A percentile compares a stretch with the other conserved stretches of the same genome.
phyloP scores from a whole-genome alignment of 2,888 invertebrate species.

The Bruchidius siliquastri region DNA sequence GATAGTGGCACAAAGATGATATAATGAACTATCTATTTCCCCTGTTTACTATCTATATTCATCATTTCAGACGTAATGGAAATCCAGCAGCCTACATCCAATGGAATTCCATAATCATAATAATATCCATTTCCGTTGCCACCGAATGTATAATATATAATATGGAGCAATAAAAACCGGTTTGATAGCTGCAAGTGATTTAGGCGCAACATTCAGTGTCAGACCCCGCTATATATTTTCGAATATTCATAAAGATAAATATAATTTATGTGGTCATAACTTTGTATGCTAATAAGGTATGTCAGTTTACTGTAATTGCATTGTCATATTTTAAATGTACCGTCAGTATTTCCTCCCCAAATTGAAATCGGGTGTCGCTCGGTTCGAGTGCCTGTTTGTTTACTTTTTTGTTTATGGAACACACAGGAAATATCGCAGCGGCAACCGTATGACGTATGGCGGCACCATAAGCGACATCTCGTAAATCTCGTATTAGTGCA shows the following conservation, averaged over 20 bases:
- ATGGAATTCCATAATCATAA: background rate
- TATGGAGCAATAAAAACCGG: conserved; percentile 17
- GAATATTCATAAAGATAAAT: conserved; percentile 41
- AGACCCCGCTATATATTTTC: conserved; percentile 37
- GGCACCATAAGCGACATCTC: background rate
- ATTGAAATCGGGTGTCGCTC: conserved; percentile 9
- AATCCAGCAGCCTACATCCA: background rate
- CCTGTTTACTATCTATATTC: too few species aligned
- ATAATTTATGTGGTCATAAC: conserved; percentile 39
- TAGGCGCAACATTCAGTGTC: conserved; percentile 34
- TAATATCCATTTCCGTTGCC: conserved; percentile 10
- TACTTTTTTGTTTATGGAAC: background rate
- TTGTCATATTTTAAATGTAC: conserved; percentile 31
- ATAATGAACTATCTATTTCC: too few species aligned
- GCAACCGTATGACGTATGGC: background rate
- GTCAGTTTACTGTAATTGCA: conserved; percentile 40
- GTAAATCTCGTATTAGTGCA: background rate
- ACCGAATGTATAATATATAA: conserved; percentile 16
- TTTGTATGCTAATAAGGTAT: conserved; percentile 37
- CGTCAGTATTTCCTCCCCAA: conserved; percentile 12
- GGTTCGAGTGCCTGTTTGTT: background rate
- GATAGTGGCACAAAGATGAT: too few species aligned
- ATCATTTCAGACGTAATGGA: background rate
- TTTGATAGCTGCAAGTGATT: conserved; percentile 33
- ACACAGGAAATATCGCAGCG: background rate